Evolutionary conservation across 1,140 invertebrate species (phyloP).

Genomic region (Pseudoatta argentina): DNA sequence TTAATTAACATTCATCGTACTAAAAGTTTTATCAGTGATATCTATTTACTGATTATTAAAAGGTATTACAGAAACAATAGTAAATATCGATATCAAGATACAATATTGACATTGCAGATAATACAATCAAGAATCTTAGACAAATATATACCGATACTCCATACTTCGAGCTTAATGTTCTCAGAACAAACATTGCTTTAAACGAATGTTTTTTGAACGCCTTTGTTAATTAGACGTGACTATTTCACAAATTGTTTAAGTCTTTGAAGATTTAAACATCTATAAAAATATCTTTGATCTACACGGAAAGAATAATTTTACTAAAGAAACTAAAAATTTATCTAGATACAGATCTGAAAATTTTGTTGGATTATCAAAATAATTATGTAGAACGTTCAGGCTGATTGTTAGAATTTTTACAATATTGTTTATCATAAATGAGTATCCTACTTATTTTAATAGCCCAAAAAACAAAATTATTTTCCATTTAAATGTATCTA

Average conservation of each 20-base stretch:
- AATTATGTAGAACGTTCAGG: too few relatives aligned
- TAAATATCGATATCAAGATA: constrained; percentile 1
- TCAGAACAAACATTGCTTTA: not conserved
- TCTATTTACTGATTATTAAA: not conserved
- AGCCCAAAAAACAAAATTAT: too few relatives aligned
- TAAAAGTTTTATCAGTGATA: not conserved
- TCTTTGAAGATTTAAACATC: not conserved
- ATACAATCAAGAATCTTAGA: not conserved
- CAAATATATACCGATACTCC: not conserved
- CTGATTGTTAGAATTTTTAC: too few relatives aligned
- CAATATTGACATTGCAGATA: not conserved
- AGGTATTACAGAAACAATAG: not conserved
- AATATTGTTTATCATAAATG: too few relatives aligned
- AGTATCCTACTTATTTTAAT: too few relatives aligned
- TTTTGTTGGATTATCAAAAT: too few relatives aligned
- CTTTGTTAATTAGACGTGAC: not conserved
- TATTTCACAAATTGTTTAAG: not conserved
- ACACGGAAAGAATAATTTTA: too few relatives aligned
- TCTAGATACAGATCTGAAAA: too few relatives aligned
- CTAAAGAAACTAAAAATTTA: too few relatives aligned
- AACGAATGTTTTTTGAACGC: not conserved
- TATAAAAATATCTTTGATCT: not conserved
- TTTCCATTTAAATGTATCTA: too few relatives aligned
- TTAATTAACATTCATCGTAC: not conserved
- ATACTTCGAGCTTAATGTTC: not conserved